Evolutionary conservation across 2,113 vertebrate species (phyloP).

Genomic region (Mellivora capensis): DNA sequence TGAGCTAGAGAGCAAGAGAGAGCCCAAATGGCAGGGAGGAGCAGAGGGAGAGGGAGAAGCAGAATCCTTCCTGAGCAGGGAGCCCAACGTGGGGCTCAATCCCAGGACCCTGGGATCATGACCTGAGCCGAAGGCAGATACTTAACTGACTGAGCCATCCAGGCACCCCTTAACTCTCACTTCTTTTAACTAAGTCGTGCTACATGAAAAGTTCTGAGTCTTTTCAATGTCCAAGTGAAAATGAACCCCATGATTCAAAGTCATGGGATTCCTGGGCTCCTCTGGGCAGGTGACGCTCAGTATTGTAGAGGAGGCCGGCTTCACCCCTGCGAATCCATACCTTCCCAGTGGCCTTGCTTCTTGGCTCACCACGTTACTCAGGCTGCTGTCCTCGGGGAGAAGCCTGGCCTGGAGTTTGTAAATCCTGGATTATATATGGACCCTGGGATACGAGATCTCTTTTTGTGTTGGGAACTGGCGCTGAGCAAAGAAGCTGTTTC

Average conservation of each 20-base stretch:
- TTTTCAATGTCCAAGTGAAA: background rate
- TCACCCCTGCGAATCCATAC: background rate
- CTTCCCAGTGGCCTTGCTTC: background rate
- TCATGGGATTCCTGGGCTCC: background rate
- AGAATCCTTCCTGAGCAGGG: background rate
- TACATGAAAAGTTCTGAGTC: background rate
- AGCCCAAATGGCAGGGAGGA: background rate
- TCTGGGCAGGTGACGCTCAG: background rate
- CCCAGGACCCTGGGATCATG: background rate
- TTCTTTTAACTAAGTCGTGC: background rate
- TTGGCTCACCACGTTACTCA: fast-evolving
- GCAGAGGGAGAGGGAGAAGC: background rate
- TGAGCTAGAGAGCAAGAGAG: background rate
- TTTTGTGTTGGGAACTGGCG: background rate
- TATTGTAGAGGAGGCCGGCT: background rate
- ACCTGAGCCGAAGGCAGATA: background rate
- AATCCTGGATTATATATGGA: background rate
- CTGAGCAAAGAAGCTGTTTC: background rate
- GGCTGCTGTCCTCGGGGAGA: background rate
- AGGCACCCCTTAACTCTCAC: background rate
- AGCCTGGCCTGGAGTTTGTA: background rate
- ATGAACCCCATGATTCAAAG: background rate
- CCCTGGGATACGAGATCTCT: background rate
- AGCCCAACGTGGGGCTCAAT: background rate
- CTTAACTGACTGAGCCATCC: background rate